A percentile compares a stretch with the other conserved stretches of the same genome.
phyloP scores from a whole-genome alignment of 2,888 invertebrate genomes.

The Trisateles emortualis region DNA sequence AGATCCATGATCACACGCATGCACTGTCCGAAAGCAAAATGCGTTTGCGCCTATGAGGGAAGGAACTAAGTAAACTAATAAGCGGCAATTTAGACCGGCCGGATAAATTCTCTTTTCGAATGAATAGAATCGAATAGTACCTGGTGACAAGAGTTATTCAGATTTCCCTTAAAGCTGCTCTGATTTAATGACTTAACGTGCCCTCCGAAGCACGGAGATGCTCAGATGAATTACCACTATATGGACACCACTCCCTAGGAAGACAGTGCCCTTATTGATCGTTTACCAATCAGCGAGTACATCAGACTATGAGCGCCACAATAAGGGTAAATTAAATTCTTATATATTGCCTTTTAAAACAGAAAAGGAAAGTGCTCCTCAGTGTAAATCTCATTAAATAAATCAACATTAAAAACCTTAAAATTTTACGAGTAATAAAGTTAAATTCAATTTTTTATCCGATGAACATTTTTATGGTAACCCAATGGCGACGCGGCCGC shows the following conservation, averaged over 20 bases:
- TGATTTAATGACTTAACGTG: no score
- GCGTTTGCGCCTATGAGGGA: conserved; percentile 29
- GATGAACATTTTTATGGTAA: conserved; percentile 43
- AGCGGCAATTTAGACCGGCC: no score
- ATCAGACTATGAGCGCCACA: no score
- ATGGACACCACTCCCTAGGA: no score
- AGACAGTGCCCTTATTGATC: no score
- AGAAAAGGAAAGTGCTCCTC: conserved; percentile 39
- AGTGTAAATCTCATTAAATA: conserved; percentile 30
- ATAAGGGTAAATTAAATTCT: background rate
- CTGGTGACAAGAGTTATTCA: no score
- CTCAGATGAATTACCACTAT: no score
- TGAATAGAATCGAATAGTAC: no score
- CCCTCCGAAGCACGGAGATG: no score
- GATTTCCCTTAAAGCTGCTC: no score
- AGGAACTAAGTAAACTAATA: conserved; percentile 32
- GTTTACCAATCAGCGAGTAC: no score
- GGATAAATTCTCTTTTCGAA: no score
- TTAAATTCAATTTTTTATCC: conserved; percentile 54
- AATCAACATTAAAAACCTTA: conserved; percentile 48
- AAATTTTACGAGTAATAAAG: conserved; percentile 47
- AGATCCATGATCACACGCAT: conserved; percentile 32
- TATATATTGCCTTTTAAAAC: conserved; percentile 1
- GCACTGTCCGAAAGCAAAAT: conserved; percentile 36
- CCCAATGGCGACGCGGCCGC: conserved; percentile 51